Evolutionary conservation across 1,140 invertebrate genomes (phyloP).

Genomic region (Mercenaria mercenaria): DNA sequence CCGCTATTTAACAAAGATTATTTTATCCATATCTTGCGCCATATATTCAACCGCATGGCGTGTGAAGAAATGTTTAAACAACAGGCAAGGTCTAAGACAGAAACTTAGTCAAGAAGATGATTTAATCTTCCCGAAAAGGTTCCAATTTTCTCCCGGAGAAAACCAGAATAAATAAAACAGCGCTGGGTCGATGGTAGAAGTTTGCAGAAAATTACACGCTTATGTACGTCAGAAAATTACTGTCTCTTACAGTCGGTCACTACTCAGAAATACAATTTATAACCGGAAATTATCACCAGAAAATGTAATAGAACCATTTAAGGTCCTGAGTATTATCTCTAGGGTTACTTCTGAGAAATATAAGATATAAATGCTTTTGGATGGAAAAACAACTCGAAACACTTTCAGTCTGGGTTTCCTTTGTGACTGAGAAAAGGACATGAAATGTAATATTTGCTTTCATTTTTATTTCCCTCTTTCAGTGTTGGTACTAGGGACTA

Average conservation of each 20-base stretch:
- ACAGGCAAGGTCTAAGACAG: neutral
- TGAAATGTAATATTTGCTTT: no score
- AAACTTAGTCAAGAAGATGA: neutral
- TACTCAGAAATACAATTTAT: neutral
- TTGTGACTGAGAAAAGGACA: no score
- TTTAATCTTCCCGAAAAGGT: conserved; percentile 17
- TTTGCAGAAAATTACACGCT: conserved; percentile 12
- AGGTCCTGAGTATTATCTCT: neutral
- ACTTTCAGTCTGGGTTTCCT: no score
- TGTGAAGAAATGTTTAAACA: neutral
- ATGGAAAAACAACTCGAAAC: no score
- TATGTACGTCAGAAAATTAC: neutral
- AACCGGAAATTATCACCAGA: neutral
- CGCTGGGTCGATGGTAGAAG: conserved; percentile 4
- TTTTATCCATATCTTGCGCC: no score
- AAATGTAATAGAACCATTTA: neutral
- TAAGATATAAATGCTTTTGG: no score
- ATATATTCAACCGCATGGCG: neutral
- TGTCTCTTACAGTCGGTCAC: neutral
- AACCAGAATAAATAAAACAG: conserved; percentile 1
- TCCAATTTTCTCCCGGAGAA: conserved; percentile 18
- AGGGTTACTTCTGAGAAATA: neutral
- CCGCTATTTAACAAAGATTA: no score
- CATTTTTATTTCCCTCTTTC: no score
- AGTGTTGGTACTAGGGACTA: no score